These are phyloP conservation scores for Manis crassicaudata DNA, from an alignment of 2,797 vertebrate species.

Conservation along the genomic window DNA sequence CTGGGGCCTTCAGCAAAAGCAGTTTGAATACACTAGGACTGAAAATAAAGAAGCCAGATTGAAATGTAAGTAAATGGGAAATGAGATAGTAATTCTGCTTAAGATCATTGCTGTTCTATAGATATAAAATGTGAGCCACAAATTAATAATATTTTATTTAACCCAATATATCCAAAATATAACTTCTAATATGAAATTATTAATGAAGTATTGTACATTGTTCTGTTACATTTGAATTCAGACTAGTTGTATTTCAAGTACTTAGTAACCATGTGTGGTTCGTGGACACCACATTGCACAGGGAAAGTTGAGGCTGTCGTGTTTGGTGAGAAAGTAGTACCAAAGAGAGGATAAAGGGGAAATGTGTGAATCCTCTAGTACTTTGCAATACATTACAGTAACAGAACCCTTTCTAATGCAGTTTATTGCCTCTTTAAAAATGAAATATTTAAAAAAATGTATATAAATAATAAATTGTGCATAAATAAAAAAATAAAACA, in stretches of 20 bases:
- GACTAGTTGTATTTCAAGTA: not conserved
- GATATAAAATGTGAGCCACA: not conserved
- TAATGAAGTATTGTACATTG: conserved; percentile 26
- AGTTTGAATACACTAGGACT: conserved; percentile 17
- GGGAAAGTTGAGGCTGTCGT: not conserved
- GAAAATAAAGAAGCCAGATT: conserved; percentile 36
- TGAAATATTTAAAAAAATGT: not conserved
- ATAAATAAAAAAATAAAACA: not conserved
- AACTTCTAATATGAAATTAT: not conserved
- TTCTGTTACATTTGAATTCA: conserved; percentile 16
- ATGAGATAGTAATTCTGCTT: not conserved
- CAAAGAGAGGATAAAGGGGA: not conserved
- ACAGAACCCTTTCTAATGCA: not conserved
- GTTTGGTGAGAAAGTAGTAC: conserved; percentile 22
- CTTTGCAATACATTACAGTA: not conserved
- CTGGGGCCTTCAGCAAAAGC: not conserved
- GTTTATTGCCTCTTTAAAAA: not conserved
- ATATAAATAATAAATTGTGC: not conserved
- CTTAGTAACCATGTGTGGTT: not conserved
- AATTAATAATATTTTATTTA: not conserved
- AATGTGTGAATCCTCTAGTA: not conserved
- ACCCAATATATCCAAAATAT: not conserved
- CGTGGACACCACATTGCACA: not conserved
- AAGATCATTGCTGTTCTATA: not conserved
- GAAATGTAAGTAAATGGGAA: not conserved